These are phyloP conservation scores for Drosophila willistoni DNA, from an alignment of 1,140 invertebrate species.

Conservation along the genomic window DNA sequence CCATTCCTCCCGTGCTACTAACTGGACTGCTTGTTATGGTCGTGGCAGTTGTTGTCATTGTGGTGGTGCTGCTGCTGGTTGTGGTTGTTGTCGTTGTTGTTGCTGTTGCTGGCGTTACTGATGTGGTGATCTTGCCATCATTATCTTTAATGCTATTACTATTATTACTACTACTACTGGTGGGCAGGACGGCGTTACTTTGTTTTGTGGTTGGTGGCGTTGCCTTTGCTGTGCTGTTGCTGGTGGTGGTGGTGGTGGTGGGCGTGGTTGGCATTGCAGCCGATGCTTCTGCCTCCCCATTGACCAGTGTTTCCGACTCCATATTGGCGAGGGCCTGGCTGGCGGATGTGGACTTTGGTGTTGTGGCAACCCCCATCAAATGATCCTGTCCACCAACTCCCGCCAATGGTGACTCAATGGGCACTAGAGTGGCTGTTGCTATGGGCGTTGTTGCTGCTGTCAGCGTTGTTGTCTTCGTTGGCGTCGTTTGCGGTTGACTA, in stretches of 20 bases:
- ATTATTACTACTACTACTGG: constrained; percentile 37
- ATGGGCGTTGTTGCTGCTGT: constrained; percentile 24
- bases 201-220: constrained; percentile 54
- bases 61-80: constrained; percentile 63
- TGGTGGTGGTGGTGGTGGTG: constrained; percentile 50
- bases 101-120: constrained; percentile 60
- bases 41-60: constrained; percentile 45
- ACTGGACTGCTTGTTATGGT: constrained; percentile 43
- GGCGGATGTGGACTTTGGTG: constrained; percentile 19
- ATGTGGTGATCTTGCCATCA: constrained; percentile 3
- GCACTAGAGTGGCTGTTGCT: constrained; percentile 81
- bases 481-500: constrained; percentile 5
- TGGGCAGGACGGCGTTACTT: constrained; percentile 54
- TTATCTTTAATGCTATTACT: constrained; percentile 60
- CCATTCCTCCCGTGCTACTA: constrained; percentile 32
- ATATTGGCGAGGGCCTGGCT: constrained; percentile 13
- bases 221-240: constrained; percentile 68
- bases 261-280: constrained; percentile 13
- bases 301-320: constrained; percentile 45
- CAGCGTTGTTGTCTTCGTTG: constrained; percentile 20
- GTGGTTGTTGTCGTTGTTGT: constrained; percentile 53
- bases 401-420: constrained; percentile 69
- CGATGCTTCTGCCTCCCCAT: constrained; percentile 49
- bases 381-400: constrained; percentile 21
- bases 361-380: constrained; percentile 4